phyloP scores from a whole-genome alignment of 2,797 vertebrate species.

The Enteromius viviparus region DNA sequence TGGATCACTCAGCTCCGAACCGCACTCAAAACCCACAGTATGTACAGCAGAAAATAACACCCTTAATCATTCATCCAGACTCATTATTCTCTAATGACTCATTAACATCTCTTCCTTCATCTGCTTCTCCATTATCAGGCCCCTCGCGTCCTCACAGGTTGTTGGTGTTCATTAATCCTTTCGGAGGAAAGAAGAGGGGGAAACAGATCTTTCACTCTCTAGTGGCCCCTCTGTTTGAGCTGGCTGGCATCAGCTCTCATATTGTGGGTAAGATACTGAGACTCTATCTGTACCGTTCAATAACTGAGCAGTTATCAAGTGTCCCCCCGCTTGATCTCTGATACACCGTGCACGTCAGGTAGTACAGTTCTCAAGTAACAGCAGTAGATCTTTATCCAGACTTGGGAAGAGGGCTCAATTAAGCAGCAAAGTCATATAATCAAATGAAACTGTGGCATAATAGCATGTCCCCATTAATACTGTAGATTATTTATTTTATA shows the following conservation, averaged over 20 bases:
- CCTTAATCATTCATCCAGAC: conserved; percentile 1
- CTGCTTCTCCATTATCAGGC: conserved; percentile 66
- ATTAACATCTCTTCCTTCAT: conserved; percentile 25
- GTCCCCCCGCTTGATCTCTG: conserved; percentile 31
- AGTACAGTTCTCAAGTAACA: conserved; percentile 46
- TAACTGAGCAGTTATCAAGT: conserved; percentile 50
- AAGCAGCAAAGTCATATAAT: conserved; percentile 38
- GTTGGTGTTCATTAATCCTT: conserved; percentile 86
- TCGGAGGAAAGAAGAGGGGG: conserved; percentile 80
- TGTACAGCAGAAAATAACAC: conserved; percentile 42
- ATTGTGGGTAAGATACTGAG: conserved; percentile 77
- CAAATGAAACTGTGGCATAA: conserved; percentile 1
- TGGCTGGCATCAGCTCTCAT: conserved; percentile 83
- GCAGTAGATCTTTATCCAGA: conserved; percentile 41
- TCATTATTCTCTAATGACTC: conserved; percentile 29
- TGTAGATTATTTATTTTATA: background rate
- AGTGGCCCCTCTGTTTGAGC: conserved; percentile 82
- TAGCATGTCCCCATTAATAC: background rate
- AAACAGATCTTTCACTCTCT: conserved; percentile 77
- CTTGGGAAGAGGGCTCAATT: conserved; percentile 20
- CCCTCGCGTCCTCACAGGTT: conserved; percentile 77
- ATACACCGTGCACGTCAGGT: conserved; percentile 22
- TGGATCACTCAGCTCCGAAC: conserved; percentile 77
- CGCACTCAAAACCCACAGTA: conserved; percentile 78
- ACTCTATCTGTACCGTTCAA: conserved; percentile 36